Evolutionary conservation across 1,140 invertebrate species (phyloP).

Genomic region (Tetragnatha versicolor): DNA sequence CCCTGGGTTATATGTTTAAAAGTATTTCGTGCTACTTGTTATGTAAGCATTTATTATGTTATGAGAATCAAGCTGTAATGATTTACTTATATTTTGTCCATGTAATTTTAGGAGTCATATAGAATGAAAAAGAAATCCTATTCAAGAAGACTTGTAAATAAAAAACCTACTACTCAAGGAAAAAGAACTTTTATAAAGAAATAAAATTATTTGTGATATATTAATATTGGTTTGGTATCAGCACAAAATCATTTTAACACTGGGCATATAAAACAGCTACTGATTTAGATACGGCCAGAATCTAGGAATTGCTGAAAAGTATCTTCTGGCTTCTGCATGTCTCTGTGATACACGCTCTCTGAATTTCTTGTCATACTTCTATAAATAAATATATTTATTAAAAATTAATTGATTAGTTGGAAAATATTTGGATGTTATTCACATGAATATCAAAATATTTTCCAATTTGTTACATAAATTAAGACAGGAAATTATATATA

Average conservation of each 20-base stretch:
- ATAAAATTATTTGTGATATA: slow-evolving; percentile 1
- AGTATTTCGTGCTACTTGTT: too few species aligned
- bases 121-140: slow-evolving; percentile 5
- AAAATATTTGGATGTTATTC: neutral
- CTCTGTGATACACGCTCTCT: slow-evolving; percentile 7
- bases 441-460: neutral
- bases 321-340: slow-evolving; percentile 30
- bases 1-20: too few species aligned
- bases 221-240: neutral
- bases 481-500: too few species aligned
- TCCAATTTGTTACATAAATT: neutral
- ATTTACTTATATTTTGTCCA: too few species aligned
- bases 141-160: neutral
- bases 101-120: slow-evolving; percentile 24
- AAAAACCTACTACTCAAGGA: neutral
- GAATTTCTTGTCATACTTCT: slow-evolving; percentile 38
- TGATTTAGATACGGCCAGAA: slow-evolving; percentile 35
- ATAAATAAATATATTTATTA: neutral
- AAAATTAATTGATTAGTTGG: too few species aligned
- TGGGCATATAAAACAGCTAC: neutral
- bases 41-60: too few species aligned
- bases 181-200: slow-evolving; percentile 3
- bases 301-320: slow-evolving; percentile 42
- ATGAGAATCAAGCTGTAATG: too few species aligned
- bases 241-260: neutral